phyloP scores from a whole-genome alignment of 1,140 invertebrate species.

The Euura saliciscinereae region DNA sequence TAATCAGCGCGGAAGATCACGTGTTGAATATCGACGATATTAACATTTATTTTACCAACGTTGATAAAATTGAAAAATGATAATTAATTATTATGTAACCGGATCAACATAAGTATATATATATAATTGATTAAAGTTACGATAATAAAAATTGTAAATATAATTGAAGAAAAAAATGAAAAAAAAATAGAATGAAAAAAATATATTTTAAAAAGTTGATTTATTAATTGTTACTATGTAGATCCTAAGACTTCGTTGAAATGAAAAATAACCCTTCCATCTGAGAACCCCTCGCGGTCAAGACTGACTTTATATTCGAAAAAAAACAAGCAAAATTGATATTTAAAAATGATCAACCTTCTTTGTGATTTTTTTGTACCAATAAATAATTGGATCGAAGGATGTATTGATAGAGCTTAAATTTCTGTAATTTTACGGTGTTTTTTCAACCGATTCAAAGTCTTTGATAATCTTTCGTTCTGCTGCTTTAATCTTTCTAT shows the following conservation, averaged over 20 bases:
- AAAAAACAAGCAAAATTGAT: background rate
- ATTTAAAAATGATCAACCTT: too few species aligned
- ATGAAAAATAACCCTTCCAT: too few species aligned
- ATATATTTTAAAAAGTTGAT: background rate
- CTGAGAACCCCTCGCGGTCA: too few species aligned
- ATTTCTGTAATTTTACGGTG: constrained; percentile 27
- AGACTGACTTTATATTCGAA: background rate
- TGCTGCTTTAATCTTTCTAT: constrained; percentile 26
- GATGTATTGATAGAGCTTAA: background rate
- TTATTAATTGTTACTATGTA: too few species aligned
- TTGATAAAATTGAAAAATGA: too few species aligned
- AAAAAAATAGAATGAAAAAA: background rate
- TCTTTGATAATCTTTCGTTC: constrained; percentile 36
- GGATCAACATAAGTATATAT: background rate
- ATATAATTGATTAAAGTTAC: background rate
- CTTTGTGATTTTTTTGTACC: background rate
- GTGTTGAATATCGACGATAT: too few species aligned
- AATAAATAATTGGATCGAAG: background rate
- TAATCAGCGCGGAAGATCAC: too few species aligned
- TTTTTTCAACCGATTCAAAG: constrained; percentile 25
- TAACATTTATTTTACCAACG: too few species aligned
- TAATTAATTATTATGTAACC: background rate
- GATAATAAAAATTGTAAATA: background rate
- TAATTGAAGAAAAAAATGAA: background rate
- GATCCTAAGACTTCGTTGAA: too few species aligned